These are phyloP conservation scores for Dryomyza anilis DNA, from an alignment of 2,888 invertebrate genomes.

Conservation along the genomic window DNA sequence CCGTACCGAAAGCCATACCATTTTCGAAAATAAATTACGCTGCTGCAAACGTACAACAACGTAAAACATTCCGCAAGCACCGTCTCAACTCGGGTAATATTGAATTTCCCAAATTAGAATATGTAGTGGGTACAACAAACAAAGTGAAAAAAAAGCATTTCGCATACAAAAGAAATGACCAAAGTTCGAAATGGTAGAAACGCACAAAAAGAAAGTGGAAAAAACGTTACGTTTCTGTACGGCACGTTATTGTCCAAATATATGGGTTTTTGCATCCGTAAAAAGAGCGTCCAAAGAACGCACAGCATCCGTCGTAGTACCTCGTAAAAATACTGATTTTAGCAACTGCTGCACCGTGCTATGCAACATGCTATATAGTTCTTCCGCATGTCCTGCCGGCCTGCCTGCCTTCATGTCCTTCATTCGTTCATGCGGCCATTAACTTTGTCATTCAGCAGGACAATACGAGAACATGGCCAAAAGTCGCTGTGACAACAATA, in stretches of 20 bases:
- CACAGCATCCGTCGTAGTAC: too few species aligned
- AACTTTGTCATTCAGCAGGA: slow-evolving; percentile 49
- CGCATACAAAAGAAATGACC: neutral
- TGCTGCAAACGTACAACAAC: neutral
- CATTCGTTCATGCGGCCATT: slow-evolving; percentile 43
- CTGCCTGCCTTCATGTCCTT: slow-evolving; percentile 5
- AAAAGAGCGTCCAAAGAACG: too few species aligned
- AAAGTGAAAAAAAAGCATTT: neutral
- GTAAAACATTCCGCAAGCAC: neutral
- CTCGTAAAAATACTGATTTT: slow-evolving; percentile 27
- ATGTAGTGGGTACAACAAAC: neutral
- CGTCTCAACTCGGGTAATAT: slow-evolving; percentile 14
- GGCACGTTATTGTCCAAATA: too few species aligned
- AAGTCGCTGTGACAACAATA: slow-evolving; percentile 53
- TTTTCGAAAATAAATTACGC: neutral
- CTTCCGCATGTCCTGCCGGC: neutral
- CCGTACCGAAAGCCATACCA: neutral
- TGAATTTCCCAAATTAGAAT: slow-evolving; percentile 21
- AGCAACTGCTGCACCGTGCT: slow-evolving; percentile 2
- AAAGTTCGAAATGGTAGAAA: neutral
- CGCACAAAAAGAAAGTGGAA: neutral
- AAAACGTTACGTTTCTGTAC: neutral
- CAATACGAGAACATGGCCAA: slow-evolving; percentile 26
- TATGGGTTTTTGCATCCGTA: too few species aligned
- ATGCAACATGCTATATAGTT: neutral